Conservation (phyloP, 2,113 vertebrate species). For the Xenopus laevis region DNA sequence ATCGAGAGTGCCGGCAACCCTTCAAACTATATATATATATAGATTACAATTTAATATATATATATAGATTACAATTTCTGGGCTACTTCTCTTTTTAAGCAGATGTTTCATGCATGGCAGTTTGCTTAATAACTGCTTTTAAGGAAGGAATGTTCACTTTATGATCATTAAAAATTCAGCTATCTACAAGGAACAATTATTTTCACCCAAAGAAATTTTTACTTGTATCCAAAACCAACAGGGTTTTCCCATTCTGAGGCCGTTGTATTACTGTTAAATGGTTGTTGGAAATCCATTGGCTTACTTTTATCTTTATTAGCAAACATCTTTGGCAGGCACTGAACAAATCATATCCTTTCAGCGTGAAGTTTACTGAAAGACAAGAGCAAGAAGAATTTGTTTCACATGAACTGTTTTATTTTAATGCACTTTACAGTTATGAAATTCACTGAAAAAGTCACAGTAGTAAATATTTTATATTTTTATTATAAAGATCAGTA, state of each 20-base stretch:
- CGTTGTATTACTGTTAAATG: slow-evolving; percentile 53
- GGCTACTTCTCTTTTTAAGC: too few species aligned
- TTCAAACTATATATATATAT: too few species aligned
- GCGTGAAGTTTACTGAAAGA: slow-evolving; percentile 63
- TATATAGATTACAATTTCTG: too few species aligned
- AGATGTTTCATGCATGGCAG: slow-evolving; percentile 9
- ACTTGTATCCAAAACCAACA: slow-evolving; percentile 56
- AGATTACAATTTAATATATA: too few species aligned
- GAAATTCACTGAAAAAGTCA: too few species aligned
- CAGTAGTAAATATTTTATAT: too few species aligned
- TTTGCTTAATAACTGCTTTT: slow-evolving; percentile 54
- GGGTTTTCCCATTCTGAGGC: slow-evolving; percentile 53
- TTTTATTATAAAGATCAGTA: too few species aligned
- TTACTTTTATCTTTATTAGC: slow-evolving; percentile 52
- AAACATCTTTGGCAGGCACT: slow-evolving; percentile 57
- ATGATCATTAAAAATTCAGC: slow-evolving; percentile 61
- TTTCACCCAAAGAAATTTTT: slow-evolving; percentile 51
- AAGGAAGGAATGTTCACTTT: slow-evolving; percentile 50
- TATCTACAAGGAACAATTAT: slow-evolving; percentile 50
- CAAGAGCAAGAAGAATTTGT: slow-evolving; percentile 70
- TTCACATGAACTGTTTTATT: slow-evolving; percentile 67
- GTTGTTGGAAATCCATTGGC: slow-evolving; percentile 54
- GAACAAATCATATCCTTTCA: slow-evolving; percentile 62
- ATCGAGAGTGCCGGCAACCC: too few species aligned
- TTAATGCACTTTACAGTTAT: slow-evolving; percentile 62